Percentiles rank a stretch among this genome's conserved stretches.
phyloP scores from a whole-genome alignment of 2,888 invertebrate species.

The Biston stratarius region DNA sequence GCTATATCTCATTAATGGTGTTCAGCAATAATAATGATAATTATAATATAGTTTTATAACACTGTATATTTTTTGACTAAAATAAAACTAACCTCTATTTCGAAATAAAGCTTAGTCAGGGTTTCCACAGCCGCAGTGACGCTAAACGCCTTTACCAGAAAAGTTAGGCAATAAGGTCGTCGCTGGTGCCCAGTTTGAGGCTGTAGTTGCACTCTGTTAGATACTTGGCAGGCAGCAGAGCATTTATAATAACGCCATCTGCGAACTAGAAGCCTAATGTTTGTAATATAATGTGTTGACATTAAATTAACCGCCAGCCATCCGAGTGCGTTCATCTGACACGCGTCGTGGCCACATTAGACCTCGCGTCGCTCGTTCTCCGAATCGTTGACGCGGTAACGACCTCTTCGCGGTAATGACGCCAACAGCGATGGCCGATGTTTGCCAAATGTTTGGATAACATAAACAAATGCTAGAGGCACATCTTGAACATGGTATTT shows the following conservation, averaged over 20 bases:
- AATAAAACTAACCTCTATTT: too few relatives aligned
- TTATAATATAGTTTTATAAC: too few relatives aligned
- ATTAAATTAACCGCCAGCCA: slow-evolving; percentile 20
- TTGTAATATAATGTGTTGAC: slow-evolving; percentile 18
- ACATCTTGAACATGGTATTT: not conserved
- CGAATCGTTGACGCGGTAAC: slow-evolving; percentile 12
- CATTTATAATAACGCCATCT: slow-evolving; percentile 1
- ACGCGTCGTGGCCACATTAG: slow-evolving; percentile 19
- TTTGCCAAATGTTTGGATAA: not conserved
- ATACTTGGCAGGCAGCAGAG: not conserved
- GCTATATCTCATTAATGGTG: too few relatives aligned
- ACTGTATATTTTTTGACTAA: too few relatives aligned
- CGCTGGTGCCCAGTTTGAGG: too few relatives aligned
- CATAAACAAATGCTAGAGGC: not conserved
- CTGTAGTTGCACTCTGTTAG: not conserved
- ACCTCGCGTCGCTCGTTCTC: not conserved
- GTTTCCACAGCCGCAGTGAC: too few relatives aligned
- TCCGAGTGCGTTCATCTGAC: slow-evolving; percentile 12
- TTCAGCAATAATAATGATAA: too few relatives aligned
- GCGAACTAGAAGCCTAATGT: slow-evolving; percentile 7
- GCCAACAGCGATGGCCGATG: not conserved
- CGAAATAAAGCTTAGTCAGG: too few relatives aligned
- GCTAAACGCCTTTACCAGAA: too few relatives aligned
- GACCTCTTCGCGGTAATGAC: slow-evolving; percentile 5
- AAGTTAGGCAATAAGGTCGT: too few relatives aligned